A percentile compares a stretch with the other conserved stretches of the same genome.
phyloP scores from a whole-genome alignment of 2,797 vertebrate genomes.

The Danionella dracula region DNA sequence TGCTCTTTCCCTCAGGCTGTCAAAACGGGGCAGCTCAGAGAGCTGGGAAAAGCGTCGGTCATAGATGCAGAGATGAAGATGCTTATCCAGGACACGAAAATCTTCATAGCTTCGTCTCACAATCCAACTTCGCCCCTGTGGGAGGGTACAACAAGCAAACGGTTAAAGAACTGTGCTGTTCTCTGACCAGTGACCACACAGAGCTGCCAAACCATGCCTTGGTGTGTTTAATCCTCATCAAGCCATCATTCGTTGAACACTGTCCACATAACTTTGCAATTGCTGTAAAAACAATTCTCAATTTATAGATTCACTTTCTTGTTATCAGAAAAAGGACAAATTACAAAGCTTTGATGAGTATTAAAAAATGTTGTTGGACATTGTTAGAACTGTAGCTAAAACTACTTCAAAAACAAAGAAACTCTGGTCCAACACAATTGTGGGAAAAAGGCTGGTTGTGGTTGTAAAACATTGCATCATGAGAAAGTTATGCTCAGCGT shows the following conservation, averaged over 20 bases:
- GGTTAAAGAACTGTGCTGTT: neutral
- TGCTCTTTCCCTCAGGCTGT: conserved; percentile 83
- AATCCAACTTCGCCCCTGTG: conserved; percentile 94
- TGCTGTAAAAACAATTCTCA: too few relatives aligned
- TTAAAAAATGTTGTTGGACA: neutral
- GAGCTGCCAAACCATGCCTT: neutral
- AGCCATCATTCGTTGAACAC: neutral
- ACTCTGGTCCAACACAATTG: too few relatives aligned
- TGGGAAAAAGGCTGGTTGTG: neutral
- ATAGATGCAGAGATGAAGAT: conserved; percentile 97
- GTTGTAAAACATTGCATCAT: neutral
- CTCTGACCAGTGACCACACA: conserved; percentile 9
- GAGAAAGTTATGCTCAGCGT: neutral
- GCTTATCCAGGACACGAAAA: conserved; percentile 94
- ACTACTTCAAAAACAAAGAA: too few relatives aligned
- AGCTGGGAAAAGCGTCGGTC: conserved; percentile 97
- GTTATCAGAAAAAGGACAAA: too few relatives aligned
- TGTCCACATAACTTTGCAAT: neutral
- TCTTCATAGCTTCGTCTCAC: conserved; percentile 98
- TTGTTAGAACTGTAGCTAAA: too few relatives aligned
- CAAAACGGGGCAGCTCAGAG: conserved; percentile 87
- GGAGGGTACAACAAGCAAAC: conserved; percentile 3
- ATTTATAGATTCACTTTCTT: too few relatives aligned
- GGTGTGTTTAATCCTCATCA: neutral
- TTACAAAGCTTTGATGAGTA: neutral